Percentiles rank a stretch among this genome's conserved stretches.
Conservation (phyloP, 2,888 invertebrate genomes). For the Melanargia galathea region DNA sequence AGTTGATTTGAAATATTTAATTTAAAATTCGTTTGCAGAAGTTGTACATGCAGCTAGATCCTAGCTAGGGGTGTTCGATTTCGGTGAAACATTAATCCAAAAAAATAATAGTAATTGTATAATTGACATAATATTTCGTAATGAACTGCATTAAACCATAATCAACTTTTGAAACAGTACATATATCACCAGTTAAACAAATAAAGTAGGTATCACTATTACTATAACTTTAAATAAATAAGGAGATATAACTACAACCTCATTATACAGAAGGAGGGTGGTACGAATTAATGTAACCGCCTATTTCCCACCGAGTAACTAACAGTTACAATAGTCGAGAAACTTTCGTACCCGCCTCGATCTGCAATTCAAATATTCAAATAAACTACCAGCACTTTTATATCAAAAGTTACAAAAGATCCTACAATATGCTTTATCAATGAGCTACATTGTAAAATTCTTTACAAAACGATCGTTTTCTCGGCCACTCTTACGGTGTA, state of each 20-base stretch:
- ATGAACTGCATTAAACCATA: conserved; percentile 40
- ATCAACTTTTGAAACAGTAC: conserved; percentile 49
- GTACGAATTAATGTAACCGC: conserved; percentile 78
- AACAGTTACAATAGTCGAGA: conserved; percentile 64
- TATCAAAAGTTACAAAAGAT: conserved; percentile 81
- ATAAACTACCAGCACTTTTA: conserved; percentile 76
- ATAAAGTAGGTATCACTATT: conserved; percentile 58
- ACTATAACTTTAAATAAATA: conserved; percentile 80
- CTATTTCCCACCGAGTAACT: conserved; percentile 51
- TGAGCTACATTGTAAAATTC: conserved; percentile 67
- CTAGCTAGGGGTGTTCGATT: conserved; percentile 52
- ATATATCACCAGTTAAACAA: conserved; percentile 56
- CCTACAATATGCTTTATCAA: conserved; percentile 69
- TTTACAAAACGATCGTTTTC: conserved; percentile 69
- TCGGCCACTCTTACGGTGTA: conserved; percentile 66
- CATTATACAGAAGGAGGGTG: conserved; percentile 68
- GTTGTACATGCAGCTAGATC: conserved; percentile 69
- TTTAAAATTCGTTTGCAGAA: conserved; percentile 74
- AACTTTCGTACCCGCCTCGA: conserved; percentile 76
- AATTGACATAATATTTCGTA: conserved; percentile 47
- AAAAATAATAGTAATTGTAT: conserved; percentile 54
- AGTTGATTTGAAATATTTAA: conserved; percentile 71
- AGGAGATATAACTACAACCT: conserved; percentile 79
- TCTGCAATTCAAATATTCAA: conserved; percentile 58
- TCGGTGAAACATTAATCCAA: conserved; percentile 65